Evolutionary conservation across 92 coral and sea anemone genomes (phyloP), one percentile per base, ranked within the genome.

Genomic region (Muricea muricata): DNA sequence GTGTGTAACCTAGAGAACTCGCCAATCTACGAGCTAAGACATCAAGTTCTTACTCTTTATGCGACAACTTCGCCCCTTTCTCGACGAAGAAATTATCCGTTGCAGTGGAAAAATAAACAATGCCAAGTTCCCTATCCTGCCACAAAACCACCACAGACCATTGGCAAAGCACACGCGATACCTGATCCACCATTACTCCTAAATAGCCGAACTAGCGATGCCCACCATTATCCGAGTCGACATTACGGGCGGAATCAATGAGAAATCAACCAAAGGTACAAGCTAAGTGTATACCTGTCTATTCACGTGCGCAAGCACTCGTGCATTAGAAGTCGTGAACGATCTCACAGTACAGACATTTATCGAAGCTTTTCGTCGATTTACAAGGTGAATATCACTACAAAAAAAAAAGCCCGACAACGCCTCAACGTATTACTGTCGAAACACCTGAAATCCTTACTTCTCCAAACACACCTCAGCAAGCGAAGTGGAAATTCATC

Each of bases 401-500:
- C 46, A 47, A 12, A n/a, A 35, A 12, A 21, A 20, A 33, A 0
- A 33, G 0, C 37, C 50, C n/a, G 75, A 69, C 48, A 69, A 69
- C 75, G 29, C 75, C 26, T 69, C 48, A 0, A 69, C 72, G 17
- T 65, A 65, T 18, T 15, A 65, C 35, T 69, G 75, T 1, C 2
- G 50, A 12, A 7, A 14, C 26, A 33, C 2, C 14, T 69, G 21
- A 69, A 69, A 41, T 69, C 75, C 23, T 50, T 21, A 69, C 11
- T 41, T 4, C 75, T 69, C 11, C 23, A 69, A 26, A 17, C 4
- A 20, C 74, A 33, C 46, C 80, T 74, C 9, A 42, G 55, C 80
- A 67, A 32, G 67, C 86, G 60, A 65, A 79, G 3, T 89, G 92
- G 89, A 63, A 69, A 34, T 89, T 89, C 56, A 89, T 89, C 13